Percentiles rank a stretch among this genome's conserved stretches.
These are phyloP conservation scores for Sorex maritimensis DNA, from an alignment of 2,797 vertebrate species.

Conservation along the genomic window DNA sequence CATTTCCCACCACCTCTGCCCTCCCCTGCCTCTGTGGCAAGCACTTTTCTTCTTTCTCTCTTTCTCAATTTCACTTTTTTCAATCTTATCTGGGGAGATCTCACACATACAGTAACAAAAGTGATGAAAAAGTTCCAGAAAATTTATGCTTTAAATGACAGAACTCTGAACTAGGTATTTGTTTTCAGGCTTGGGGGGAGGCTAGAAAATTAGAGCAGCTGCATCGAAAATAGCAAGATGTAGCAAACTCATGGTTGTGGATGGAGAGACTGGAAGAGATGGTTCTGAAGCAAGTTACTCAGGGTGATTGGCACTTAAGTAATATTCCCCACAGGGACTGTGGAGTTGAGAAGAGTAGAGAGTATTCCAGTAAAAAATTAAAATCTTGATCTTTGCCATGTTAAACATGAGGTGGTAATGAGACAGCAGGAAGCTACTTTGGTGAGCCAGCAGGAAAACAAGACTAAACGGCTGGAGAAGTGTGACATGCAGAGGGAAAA, in stretches of 20 bases:
- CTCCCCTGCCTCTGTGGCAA: too few relatives aligned
- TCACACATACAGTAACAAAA: constrained; percentile 18
- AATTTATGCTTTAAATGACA: constrained; percentile 24
- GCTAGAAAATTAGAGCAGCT: constrained; percentile 41
- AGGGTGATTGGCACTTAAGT: constrained; percentile 68
- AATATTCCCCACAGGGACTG: constrained; percentile 72
- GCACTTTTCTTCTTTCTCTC: too few relatives aligned
- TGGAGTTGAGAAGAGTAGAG: constrained; percentile 78
- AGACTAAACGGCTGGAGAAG: constrained; percentile 71
- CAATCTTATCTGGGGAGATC: not conserved
- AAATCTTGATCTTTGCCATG: constrained; percentile 85
- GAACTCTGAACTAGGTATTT: constrained; percentile 5
- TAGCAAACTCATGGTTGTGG: constrained; percentile 54
- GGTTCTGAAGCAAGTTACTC: constrained; percentile 64
- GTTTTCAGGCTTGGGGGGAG: not conserved
- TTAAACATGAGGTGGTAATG: constrained; percentile 83
- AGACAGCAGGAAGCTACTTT: constrained; percentile 81
- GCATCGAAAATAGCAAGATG: constrained; percentile 22
- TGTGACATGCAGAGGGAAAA: constrained; percentile 53
- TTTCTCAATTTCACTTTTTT: not conserved
- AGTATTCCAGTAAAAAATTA: constrained; percentile 79
- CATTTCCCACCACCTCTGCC: too few relatives aligned
- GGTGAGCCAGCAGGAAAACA: constrained; percentile 81
- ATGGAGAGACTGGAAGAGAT: constrained; percentile 29
- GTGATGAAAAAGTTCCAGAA: constrained; percentile 15